phyloP scores from a whole-genome alignment of 2,888 invertebrate species.

The Labia minor region DNA sequence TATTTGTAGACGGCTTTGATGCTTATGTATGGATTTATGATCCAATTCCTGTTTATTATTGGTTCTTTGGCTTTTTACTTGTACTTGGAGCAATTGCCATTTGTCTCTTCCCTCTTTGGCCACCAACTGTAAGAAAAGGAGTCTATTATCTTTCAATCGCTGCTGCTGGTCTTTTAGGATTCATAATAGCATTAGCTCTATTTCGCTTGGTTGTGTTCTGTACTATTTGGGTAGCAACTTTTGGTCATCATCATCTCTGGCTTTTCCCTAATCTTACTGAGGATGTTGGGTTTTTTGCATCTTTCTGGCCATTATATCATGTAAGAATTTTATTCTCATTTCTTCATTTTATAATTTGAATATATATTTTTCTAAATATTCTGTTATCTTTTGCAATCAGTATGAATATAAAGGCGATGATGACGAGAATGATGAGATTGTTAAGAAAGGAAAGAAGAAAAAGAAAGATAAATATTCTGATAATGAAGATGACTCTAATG shows the following conservation, averaged over 20 bases:
- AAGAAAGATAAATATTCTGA: slow-evolving; percentile 74
- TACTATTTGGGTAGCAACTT: slow-evolving; percentile 73
- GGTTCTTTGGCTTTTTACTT: slow-evolving; percentile 80
- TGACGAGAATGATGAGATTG: slow-evolving; percentile 35
- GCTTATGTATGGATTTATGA: slow-evolving; percentile 98
- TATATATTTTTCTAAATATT: too few species aligned
- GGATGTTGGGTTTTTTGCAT: slow-evolving; percentile 97
- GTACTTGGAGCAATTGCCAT: slow-evolving; percentile 89
- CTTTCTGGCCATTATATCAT: slow-evolving; percentile 94
- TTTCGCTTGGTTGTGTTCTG: slow-evolving; percentile 86
- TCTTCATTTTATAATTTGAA: slow-evolving; percentile 30
- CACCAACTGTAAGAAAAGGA: slow-evolving; percentile 79
- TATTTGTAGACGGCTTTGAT: slow-evolving; percentile 86
- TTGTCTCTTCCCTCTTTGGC: slow-evolving; percentile 99
- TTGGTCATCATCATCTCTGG: slow-evolving; percentile 92
- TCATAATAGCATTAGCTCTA: slow-evolving; percentile 82
- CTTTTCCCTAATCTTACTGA: slow-evolving; percentile 97
- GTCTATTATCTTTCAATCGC: slow-evolving; percentile 95
- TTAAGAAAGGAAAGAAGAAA: slow-evolving; percentile 45
- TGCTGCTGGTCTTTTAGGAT: slow-evolving; percentile 87
- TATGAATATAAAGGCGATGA: slow-evolving; percentile 66
- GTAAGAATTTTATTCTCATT: slow-evolving; percentile 38
- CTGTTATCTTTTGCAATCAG: too few species aligned
- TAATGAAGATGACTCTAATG: slow-evolving; percentile 34
- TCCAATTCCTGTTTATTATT: slow-evolving; percentile 88